Evolutionary conservation across 35 echinoderm and acorn worm species (phyloP).

Genomic region (Lytechinus pictus): DNA sequence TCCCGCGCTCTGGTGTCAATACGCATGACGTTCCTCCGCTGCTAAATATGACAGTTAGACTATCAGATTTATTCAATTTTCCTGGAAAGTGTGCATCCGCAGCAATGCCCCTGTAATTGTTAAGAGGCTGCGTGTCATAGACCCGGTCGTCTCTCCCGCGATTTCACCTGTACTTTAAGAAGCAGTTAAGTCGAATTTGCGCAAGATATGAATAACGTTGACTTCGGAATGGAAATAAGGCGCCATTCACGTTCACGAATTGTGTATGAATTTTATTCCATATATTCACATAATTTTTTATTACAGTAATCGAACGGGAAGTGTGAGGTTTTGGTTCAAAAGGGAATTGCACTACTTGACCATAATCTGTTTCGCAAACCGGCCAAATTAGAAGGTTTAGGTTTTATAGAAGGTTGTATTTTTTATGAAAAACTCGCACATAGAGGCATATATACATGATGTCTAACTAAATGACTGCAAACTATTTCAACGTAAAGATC

Average conservation of each 20-base stretch:
- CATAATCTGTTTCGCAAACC: no score
- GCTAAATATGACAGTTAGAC: not conserved
- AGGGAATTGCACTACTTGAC: no score
- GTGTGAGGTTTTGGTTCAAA: no score
- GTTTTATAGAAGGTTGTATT: no score
- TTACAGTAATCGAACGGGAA: no score
- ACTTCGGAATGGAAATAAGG: not conserved
- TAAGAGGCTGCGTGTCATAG: not conserved
- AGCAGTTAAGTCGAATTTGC: not conserved
- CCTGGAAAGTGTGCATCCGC: not conserved
- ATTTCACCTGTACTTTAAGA: not conserved
- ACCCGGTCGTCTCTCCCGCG: not conserved
- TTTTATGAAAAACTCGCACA: no score
- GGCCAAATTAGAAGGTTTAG: no score
- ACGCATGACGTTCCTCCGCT: not conserved
- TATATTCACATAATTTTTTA: no score
- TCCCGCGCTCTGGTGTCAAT: not conserved
- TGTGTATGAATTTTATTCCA: not conserved
- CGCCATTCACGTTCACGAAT: not conserved
- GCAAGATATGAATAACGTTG: conserved; percentile 18
- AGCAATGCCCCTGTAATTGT: not conserved
- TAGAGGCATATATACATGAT: no score
- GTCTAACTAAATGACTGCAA: no score
- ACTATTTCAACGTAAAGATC: no score
- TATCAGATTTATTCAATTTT: not conserved